Conservation (phyloP, 2,888 invertebrate genomes). For the Tetragonisca angustula region DNA sequence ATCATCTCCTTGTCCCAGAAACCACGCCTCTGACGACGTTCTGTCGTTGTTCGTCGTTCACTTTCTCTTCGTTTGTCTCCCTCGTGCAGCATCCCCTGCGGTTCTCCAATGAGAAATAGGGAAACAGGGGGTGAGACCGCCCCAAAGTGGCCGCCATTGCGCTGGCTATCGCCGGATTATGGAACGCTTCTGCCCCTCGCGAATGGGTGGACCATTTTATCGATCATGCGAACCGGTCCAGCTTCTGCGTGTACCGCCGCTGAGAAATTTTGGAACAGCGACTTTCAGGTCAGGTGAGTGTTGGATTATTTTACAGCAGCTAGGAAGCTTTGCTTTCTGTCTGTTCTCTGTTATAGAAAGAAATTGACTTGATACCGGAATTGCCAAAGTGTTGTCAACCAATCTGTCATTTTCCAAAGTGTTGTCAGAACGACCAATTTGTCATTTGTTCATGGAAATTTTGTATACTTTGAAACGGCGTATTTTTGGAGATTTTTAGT, state of each 20-base stretch:
- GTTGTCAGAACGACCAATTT: too few relatives aligned
- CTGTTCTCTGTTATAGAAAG: not conserved
- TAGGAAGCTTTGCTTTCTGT: too few relatives aligned
- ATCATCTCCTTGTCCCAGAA: slow-evolving; percentile 30
- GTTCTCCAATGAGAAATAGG: slow-evolving; percentile 67
- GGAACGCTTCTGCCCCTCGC: not conserved
- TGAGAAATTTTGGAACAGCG: not conserved
- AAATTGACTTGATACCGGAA: not conserved
- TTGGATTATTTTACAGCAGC: too few relatives aligned
- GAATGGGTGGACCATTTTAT: slow-evolving; percentile 63
- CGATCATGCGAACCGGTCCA: slow-evolving; percentile 49
- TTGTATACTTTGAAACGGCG: too few relatives aligned
- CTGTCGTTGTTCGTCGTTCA: slow-evolving; percentile 18
- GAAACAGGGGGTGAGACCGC: slow-evolving; percentile 45
- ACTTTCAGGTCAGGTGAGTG: not conserved
- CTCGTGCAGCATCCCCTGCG: slow-evolving; percentile 48
- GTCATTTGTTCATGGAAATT: too few relatives aligned
- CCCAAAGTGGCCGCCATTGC: slow-evolving; percentile 64
- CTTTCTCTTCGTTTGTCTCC: slow-evolving; percentile 28
- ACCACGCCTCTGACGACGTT: slow-evolving; percentile 51
- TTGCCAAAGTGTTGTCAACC: too few relatives aligned
- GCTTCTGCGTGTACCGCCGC: not conserved
- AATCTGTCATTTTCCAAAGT: too few relatives aligned
- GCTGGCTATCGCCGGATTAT: slow-evolving; percentile 15
- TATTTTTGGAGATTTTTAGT: too few relatives aligned